These are phyloP conservation scores for Sinocyclocheilus maitianheensis DNA, from an alignment of 2,113 vertebrate species.

Conservation along the genomic window DNA sequence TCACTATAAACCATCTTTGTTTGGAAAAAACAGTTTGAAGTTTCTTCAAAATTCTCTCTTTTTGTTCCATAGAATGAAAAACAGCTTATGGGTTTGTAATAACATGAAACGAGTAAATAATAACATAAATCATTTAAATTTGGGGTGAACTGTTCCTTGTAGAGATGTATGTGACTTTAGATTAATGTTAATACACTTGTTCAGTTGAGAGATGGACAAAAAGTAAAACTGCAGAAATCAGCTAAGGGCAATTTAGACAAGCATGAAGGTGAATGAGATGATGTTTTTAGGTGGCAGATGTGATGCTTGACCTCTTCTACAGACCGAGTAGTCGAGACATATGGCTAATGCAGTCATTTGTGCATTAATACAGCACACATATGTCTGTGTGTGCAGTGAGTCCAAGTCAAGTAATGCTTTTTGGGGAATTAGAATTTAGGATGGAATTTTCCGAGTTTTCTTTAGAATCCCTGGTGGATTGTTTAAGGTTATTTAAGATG, in stretches of 20 bases:
- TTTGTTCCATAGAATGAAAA: neutral
- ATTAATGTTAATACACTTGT: neutral
- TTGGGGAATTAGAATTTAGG: neutral
- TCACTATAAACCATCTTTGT: neutral
- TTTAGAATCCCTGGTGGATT: slow-evolving; percentile 32
- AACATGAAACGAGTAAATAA: neutral
- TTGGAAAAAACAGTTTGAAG: neutral
- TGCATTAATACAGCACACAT: slow-evolving; percentile 63
- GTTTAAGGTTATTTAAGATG: slow-evolving; percentile 28
- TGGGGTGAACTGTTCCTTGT: neutral
- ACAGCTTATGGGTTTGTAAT: neutral
- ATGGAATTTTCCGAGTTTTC: neutral
- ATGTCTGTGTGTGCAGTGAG: slow-evolving; percentile 59
- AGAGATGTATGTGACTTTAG: neutral
- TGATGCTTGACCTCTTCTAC: slow-evolving; percentile 16
- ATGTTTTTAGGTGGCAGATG: neutral
- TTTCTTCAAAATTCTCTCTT: neutral
- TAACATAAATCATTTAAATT: neutral
- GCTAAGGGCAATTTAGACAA: slow-evolving; percentile 15
- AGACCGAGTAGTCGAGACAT: slow-evolving; percentile 12
- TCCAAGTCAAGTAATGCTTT: slow-evolving; percentile 29
- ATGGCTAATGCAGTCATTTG: slow-evolving; percentile 47
- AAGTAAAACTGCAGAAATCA: neutral
- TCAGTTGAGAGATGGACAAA: neutral
- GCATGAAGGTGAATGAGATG: neutral